Evolutionary conservation across 2,113 vertebrate species (phyloP).

Genomic region (Trochalopteron elliotii): DNA sequence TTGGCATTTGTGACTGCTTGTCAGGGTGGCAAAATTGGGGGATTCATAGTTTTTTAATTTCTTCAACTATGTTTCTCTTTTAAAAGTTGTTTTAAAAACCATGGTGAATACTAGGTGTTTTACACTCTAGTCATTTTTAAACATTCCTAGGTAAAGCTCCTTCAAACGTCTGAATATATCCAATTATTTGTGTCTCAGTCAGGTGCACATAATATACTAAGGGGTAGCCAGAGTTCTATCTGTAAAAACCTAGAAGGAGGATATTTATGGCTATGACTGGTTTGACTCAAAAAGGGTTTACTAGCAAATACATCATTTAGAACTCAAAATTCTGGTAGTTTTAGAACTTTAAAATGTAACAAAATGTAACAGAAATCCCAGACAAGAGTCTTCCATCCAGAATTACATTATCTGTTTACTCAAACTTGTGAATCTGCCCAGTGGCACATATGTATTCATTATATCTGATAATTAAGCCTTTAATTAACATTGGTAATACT

Average conservation of each 20-base stretch:
- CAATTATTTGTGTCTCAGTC: not conserved
- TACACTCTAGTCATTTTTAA: rapidly evolving
- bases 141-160: not conserved
- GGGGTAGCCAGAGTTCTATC: not conserved
- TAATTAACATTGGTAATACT: constrained; percentile 19
- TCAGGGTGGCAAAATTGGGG: not conserved
- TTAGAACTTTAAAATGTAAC: not conserved
- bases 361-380: not conserved
- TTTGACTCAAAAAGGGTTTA: not conserved
- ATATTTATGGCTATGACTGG: not conserved
- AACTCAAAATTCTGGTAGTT: not conserved
- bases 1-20: not conserved
- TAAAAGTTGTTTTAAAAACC: not conserved
- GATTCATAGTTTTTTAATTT: not conserved
- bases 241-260: not conserved
- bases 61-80: not conserved
- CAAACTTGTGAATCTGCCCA: not conserved
- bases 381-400: not conserved
- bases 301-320: not conserved
- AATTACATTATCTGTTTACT: not conserved
- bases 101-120: not conserved
- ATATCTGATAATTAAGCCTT: constrained; percentile 15
- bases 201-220: not conserved
- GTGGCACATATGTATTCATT: not conserved
- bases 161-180: not conserved